A percentile compares a stretch with the other conserved stretches of the same genome.
Evolutionary conservation across 2,113 vertebrate genomes (phyloP).

Genomic region (Dromiciops gliroides): DNA sequence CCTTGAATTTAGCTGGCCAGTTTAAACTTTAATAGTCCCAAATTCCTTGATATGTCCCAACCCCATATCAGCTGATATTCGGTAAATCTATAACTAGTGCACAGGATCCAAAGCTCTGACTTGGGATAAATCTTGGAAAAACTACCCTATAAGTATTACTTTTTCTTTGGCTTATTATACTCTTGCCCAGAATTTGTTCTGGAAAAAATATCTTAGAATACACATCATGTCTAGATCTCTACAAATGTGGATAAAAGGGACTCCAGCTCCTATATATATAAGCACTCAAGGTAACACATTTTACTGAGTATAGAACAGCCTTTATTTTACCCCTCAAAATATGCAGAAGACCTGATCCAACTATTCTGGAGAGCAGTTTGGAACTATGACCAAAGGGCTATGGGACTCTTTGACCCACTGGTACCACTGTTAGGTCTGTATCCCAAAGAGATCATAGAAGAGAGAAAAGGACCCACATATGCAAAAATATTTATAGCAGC

Average conservation of each 20-base stretch:
- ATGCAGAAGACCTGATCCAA: not conserved
- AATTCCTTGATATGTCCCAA: too few relatives aligned
- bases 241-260: not conserved
- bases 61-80: too few relatives aligned
- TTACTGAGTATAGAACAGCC: not conserved
- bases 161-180: not conserved
- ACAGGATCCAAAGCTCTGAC: not conserved
- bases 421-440: too few relatives aligned
- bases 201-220: not conserved
- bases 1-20: too few relatives aligned
- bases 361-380: too few relatives aligned
- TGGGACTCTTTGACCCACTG: too few relatives aligned
- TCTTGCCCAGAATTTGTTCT: not conserved
- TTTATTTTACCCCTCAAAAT: not conserved
- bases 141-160: not conserved
- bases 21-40: too few relatives aligned
- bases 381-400: too few relatives aligned
- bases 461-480: too few relatives aligned
- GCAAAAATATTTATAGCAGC: too few relatives aligned
- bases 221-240: not conserved
- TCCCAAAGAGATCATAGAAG: too few relatives aligned
- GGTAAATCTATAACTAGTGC: not conserved
- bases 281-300: not conserved
- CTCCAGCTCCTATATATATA: not conserved
- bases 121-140: not conserved